These are phyloP conservation scores for Palaemon carinicauda DNA, from an alignment of 1,140 invertebrate genomes.

Conservation along the genomic window DNA sequence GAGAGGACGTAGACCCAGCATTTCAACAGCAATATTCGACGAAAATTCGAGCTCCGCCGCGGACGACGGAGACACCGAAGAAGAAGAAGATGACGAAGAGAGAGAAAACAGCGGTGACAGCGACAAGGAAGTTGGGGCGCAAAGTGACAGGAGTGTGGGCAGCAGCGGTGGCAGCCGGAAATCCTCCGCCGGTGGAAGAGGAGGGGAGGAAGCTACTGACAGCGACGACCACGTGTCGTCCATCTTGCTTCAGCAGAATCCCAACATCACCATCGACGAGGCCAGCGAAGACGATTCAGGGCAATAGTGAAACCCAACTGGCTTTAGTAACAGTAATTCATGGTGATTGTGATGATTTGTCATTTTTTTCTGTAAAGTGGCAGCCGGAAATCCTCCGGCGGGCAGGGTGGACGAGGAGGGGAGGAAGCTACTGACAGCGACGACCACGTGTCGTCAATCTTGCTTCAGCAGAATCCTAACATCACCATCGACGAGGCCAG, in stretches of 20 bases:
- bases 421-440: slow-evolving; percentile 15
- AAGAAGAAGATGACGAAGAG: neutral
- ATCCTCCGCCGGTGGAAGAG: neutral
- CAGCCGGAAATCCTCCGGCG: neutral
- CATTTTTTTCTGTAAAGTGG: neutral
- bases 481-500: slow-evolving; percentile 46
- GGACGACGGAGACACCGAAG: neutral
- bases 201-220: neutral
- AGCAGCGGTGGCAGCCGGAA: neutral
- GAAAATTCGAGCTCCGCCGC: slow-evolving; percentile 43
- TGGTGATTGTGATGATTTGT: neutral
- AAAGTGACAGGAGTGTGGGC: too few species aligned
- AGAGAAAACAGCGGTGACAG: neutral
- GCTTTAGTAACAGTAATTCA: neutral
- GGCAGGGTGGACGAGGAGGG: neutral
- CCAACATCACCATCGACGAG: slow-evolving; percentile 43
- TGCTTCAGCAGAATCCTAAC: slow-evolving; percentile 23
- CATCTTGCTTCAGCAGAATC: slow-evolving; percentile 24
- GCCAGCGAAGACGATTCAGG: slow-evolving; percentile 41
- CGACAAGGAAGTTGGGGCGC: neutral
- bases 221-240: slow-evolving; percentile 27
- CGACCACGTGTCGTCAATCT: slow-evolving; percentile 25
- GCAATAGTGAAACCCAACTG: neutral
- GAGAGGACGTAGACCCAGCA: neutral
- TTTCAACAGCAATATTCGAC: neutral